These are phyloP conservation scores for Theonella swinhoei DNA, from an alignment of 37 sponge, comb jelly and placozoan species.

Conservation along the genomic window DNA sequence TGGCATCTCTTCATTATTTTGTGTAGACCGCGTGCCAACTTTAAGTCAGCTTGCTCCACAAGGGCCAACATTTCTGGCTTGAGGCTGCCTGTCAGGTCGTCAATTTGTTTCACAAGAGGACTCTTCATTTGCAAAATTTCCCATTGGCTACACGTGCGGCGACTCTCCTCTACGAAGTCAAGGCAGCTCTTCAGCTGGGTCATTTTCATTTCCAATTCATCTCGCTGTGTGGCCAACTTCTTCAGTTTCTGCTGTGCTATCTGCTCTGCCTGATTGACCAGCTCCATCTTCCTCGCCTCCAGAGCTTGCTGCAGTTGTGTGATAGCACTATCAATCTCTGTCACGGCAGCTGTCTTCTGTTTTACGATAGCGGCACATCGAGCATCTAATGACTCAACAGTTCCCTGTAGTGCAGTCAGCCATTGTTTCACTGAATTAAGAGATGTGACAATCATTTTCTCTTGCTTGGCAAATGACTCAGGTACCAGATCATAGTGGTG, in stretches of 20 bases:
- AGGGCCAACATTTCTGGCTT: too few species aligned
- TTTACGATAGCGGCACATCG: background rate
- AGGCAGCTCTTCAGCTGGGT: conserved; percentile 12
- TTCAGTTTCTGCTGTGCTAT: background rate
- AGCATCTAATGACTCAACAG: too few species aligned
- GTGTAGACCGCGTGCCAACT: too few species aligned
- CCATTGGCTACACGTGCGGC: too few species aligned
- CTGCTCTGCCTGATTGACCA: background rate
- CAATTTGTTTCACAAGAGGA: too few species aligned
- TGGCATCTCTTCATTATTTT: too few species aligned
- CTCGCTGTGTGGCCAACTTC: background rate
- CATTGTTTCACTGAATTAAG: background rate
- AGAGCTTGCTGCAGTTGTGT: conserved; percentile 3
- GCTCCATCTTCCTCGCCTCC: conserved; percentile 5
- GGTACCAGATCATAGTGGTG: conserved; percentile 4
- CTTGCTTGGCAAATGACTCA: background rate
- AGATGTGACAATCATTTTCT: background rate
- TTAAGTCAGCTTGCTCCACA: too few species aligned
- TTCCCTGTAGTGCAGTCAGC: background rate
- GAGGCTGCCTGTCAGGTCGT: too few species aligned
- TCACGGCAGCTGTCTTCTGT: background rate
- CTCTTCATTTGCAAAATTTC: too few species aligned
- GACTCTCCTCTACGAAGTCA: too few species aligned
- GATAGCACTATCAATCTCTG: background rate
- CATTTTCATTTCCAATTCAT: conserved; percentile 7